Evolutionary conservation across 2,113 vertebrate species (phyloP).

Genomic region (Aegithalos caudatus): DNA sequence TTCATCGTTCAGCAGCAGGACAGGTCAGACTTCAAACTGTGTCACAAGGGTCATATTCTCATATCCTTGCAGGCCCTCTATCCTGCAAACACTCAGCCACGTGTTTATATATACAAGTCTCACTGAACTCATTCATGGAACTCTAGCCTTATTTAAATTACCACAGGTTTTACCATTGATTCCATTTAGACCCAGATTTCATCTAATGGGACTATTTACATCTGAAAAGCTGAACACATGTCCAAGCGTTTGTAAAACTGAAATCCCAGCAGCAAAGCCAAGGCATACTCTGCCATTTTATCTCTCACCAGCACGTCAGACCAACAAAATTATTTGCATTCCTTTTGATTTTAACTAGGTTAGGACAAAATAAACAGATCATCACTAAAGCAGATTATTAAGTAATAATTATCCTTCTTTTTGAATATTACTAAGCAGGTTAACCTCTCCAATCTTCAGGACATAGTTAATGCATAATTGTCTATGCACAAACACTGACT

Average conservation of each 20-base stretch:
- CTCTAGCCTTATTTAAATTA: background rate
- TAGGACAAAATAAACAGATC: background rate
- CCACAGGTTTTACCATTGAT: background rate
- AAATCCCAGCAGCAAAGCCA: background rate
- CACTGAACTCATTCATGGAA: slow-evolving; percentile 46
- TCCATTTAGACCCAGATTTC: slow-evolving; percentile 1
- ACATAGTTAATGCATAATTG: background rate
- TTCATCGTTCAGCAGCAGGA: background rate
- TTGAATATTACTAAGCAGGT: background rate
- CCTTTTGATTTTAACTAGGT: background rate
- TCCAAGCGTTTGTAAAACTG: background rate
- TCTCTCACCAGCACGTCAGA: background rate
- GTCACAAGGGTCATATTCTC: background rate
- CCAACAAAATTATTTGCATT: background rate
- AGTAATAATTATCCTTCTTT: background rate
- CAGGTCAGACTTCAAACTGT: background rate
- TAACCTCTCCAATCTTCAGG: background rate
- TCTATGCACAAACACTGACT: background rate
- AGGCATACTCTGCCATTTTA: background rate
- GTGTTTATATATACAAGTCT: slow-evolving; percentile 8
- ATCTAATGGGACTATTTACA: slow-evolving; percentile 51
- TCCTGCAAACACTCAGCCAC: slow-evolving; percentile 3
- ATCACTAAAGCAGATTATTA: background rate
- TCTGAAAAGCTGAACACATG: slow-evolving; percentile 29
- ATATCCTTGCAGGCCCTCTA: background rate